phyloP scores from a whole-genome alignment of 2,888 invertebrate species.

The Nebria salina region DNA sequence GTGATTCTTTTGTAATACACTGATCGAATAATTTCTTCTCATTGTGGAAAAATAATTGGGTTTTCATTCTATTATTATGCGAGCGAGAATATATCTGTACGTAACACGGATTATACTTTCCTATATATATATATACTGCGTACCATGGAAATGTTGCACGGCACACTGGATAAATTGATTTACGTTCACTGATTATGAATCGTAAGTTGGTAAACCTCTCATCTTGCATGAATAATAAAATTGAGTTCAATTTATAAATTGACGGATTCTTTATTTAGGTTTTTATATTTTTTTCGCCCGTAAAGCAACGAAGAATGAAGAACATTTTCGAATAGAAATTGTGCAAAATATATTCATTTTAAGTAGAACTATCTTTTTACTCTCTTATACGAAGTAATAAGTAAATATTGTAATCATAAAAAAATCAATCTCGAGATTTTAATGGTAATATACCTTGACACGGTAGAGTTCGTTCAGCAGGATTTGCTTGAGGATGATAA shows the following conservation, averaged over 20 bases:
- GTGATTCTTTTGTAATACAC: neutral
- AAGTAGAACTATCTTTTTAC: too few relatives aligned
- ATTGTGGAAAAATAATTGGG: slow-evolving; percentile 1
- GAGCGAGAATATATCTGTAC: neutral
- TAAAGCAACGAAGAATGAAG: neutral
- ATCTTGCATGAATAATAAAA: neutral
- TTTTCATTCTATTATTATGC: neutral
- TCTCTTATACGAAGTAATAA: too few relatives aligned
- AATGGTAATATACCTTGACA: too few relatives aligned
- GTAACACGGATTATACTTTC: neutral
- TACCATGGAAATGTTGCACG: neutral
- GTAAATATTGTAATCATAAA: too few relatives aligned
- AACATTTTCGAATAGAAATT: too few relatives aligned
- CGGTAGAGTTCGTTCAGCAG: too few relatives aligned
- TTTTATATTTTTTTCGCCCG: neutral
- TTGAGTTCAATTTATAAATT: neutral
- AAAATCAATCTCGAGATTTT: too few relatives aligned
- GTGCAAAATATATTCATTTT: too few relatives aligned
- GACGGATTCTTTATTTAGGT: neutral
- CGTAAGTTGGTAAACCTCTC: neutral
- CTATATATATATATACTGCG: too few relatives aligned
- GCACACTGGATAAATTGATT: neutral
- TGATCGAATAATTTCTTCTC: neutral
- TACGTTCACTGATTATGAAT: neutral
- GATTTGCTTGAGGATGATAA: too few relatives aligned